These are phyloP conservation scores for Alviniconcha marisindica DNA, from an alignment of 1,140 invertebrate genomes.

Conservation along the genomic window DNA sequence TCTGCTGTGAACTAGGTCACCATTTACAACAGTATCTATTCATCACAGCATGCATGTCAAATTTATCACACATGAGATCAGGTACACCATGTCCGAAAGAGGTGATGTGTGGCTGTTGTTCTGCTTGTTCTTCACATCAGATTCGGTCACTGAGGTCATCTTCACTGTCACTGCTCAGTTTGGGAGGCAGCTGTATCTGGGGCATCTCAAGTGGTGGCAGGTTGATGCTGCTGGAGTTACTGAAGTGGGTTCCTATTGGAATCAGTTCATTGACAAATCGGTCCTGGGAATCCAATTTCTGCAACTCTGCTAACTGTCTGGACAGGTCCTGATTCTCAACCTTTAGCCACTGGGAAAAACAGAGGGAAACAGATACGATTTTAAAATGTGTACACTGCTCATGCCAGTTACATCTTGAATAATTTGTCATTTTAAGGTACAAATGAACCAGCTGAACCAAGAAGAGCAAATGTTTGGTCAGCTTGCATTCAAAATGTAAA, in stretches of 20 bases:
- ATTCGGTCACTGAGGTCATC: constrained; percentile 13
- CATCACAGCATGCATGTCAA: too few relatives aligned
- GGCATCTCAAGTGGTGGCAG: constrained; percentile 61
- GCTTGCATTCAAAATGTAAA: too few relatives aligned
- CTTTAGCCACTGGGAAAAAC: constrained; percentile 6
- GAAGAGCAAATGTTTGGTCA: too few relatives aligned
- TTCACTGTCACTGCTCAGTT: constrained; percentile 21
- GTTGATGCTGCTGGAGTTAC: constrained; percentile 39
- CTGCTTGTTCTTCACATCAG: background rate
- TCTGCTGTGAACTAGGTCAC: too few relatives aligned
- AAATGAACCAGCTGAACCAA: too few relatives aligned
- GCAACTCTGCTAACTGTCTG: background rate
- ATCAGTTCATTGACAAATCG: background rate
- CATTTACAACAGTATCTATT: too few relatives aligned
- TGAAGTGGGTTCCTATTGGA: background rate
- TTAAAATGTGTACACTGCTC: too few relatives aligned
- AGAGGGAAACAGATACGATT: background rate
- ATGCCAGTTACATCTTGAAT: too few relatives aligned
- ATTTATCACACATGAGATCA: too few relatives aligned
- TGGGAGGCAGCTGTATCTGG: constrained; percentile 32
- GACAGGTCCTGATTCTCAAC: background rate
- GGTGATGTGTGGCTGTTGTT: too few relatives aligned
- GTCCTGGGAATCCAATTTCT: background rate
- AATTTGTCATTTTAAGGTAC: too few relatives aligned
- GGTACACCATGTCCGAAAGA: too few relatives aligned